phyloP scores from a whole-genome alignment of 2,113 vertebrate genomes.

The Prietella phreatophila region DNA sequence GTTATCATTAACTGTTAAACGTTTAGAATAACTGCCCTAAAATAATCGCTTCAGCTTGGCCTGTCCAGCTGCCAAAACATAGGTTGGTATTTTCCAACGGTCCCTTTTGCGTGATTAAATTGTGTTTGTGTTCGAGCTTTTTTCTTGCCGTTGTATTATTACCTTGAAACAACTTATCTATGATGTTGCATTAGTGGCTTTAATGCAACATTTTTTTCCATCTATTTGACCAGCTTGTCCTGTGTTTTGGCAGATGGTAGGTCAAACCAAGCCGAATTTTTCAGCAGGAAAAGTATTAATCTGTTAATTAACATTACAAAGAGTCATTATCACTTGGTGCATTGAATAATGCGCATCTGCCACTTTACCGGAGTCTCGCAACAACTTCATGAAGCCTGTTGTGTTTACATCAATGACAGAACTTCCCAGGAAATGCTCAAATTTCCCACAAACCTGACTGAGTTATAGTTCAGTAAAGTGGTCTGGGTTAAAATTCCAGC shows the following conservation, averaged over 20 bases:
- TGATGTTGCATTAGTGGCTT: not conserved
- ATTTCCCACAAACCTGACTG: not conserved
- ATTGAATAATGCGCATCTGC: slow-evolving; percentile 4
- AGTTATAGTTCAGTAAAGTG: not conserved
- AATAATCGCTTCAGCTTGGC: not conserved
- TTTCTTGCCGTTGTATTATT: not conserved
- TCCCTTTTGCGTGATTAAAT: not conserved
- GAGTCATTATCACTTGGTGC: not conserved
- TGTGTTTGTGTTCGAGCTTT: not conserved
- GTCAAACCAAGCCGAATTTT: not conserved
- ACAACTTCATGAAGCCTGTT: not conserved
- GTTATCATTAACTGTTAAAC: not conserved
- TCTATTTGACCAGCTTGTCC: not conserved
- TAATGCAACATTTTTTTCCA: not conserved
- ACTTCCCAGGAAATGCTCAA: not conserved
- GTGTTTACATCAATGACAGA: not conserved
- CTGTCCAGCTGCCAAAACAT: not conserved
- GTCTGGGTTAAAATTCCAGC: not conserved
- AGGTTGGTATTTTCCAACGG: not conserved
- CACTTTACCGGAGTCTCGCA: not conserved
- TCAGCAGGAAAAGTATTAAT: slow-evolving; percentile 1
- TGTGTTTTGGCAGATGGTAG: slow-evolving; percentile 10
- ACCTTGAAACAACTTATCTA: not conserved
- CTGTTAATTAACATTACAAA: slow-evolving; percentile 19
- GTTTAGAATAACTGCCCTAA: not conserved